Evolutionary conservation across 2,113 vertebrate species (phyloP).

Genomic region (Clinocottus analis): DNA sequence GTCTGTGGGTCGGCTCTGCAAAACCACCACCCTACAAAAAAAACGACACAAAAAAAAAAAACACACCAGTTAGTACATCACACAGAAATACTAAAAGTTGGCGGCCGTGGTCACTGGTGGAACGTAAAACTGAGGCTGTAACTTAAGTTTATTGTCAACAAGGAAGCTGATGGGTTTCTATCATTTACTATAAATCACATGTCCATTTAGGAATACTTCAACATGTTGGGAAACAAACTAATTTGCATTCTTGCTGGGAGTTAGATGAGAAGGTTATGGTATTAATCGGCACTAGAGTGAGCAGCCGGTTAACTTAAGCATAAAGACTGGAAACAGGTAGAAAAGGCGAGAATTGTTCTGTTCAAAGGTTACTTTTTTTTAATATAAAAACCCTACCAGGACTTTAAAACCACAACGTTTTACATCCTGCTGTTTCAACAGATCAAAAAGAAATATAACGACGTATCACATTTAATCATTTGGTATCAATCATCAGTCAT

Average conservation of each 20-base stretch:
- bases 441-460: neutral
- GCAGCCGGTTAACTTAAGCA: neutral
- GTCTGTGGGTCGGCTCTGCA: slow-evolving; percentile 96
- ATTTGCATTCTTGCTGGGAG: neutral
- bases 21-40: slow-evolving; percentile 91
- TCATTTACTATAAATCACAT: neutral
- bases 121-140: neutral
- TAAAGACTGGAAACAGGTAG: neutral
- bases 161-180: neutral
- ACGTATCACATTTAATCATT: too few relatives aligned
- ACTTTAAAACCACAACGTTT: neutral
- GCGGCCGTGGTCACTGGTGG: neutral
- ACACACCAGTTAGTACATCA: neutral
- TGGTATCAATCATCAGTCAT: neutral
- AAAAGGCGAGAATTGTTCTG: neutral
- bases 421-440: neutral
- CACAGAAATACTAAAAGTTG: neutral
- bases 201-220: neutral
- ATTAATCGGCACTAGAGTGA: neutral
- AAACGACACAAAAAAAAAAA: slow-evolving; percentile 12
- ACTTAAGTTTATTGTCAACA: neutral
- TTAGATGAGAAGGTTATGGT: neutral
- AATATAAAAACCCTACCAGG: neutral
- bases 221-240: neutral
- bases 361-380: neutral